Evolutionary conservation across 92 coral and sea anemone genomes (phyloP), one percentile per base, ranked within the genome.

Genomic region (Phenganax marumi): DNA sequence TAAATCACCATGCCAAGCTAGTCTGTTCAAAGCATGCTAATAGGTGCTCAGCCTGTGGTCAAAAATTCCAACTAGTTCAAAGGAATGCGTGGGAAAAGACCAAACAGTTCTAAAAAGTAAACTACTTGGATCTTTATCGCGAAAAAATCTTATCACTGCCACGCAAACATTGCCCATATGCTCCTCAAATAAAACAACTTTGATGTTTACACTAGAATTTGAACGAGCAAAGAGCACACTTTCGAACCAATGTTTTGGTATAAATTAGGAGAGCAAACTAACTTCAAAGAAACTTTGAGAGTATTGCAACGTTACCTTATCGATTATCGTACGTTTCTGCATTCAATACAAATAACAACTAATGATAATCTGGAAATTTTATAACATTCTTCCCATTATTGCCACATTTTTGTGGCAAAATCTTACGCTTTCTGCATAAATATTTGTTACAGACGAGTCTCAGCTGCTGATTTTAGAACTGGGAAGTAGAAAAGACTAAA

Each of bases 1-100:
- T 19, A 46, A 74, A 24, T 72, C 16, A 52, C 10, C 39, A 51
- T 17, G 63, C 4, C 39, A 51, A 50, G 63, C 16, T 13, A 19
- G 63, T 19, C 61, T 56, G 33, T 19, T 17, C 62, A 53, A 52
- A 52, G 10, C 43, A 39, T 12, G 10, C 19, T 24, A 25, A 12
- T 26, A 76, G 5, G 22, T 39, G 10, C 81, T 25, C 81, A 8
- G 81, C 18, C 17, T 25, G 81, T n/a, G 81, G 68, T 76, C 48
- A 66, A 76, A 68, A 55, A 76, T 56, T 22, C 81, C 23, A 25
- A 52, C 68, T 55, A 55, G 13, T 76, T 76, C 69, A 57, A 11
- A 76, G 13, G 33, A 76, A 56, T 54, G 68, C 81, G 81, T 76
- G 81, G 81, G 81, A 76, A 76, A 76, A 2, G 39, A n/a, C 12